phyloP scores from a whole-genome alignment of 2,113 vertebrate genomes.

The Nannospalax galili region DNA sequence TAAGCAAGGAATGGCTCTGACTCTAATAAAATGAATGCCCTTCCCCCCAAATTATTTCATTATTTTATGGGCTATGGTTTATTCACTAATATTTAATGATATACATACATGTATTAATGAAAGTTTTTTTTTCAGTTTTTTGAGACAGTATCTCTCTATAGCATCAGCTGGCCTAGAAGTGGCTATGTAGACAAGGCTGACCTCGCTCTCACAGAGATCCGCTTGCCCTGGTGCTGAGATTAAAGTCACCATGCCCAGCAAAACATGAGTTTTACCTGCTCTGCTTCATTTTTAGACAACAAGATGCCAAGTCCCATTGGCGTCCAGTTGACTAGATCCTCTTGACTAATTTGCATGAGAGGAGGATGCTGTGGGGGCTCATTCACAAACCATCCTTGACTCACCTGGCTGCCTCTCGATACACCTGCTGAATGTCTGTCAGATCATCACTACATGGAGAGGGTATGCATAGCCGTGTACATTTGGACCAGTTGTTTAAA shows the following conservation, averaged over 20 bases:
- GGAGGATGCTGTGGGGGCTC: neutral
- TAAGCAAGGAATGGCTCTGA: neutral
- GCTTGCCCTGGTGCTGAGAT: too few relatives aligned
- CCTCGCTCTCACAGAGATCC: too few relatives aligned
- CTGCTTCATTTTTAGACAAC: too few relatives aligned
- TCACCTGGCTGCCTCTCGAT: neutral
- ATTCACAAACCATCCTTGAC: neutral
- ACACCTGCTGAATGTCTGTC: neutral
- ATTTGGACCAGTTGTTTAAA: neutral
- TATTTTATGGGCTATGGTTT: neutral
- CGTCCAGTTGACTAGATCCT: neutral
- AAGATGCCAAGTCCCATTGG: too few relatives aligned
- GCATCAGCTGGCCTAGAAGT: too few relatives aligned
- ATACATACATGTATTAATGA: too few relatives aligned
- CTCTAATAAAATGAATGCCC: neutral
- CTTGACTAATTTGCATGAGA: neutral
- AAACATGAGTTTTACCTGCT: too few relatives aligned
- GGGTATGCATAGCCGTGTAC: neutral
- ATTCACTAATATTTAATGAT: neutral
- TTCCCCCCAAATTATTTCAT: slow-evolving; percentile 28
- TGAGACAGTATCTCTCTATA: too few relatives aligned
- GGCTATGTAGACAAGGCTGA: too few relatives aligned
- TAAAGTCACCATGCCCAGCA: too few relatives aligned
- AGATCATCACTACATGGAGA: neutral
- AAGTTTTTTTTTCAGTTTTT: too few relatives aligned